phyloP scores from a whole-genome alignment of 2,113 vertebrate species.

The Todiramphus chloris region DNA sequence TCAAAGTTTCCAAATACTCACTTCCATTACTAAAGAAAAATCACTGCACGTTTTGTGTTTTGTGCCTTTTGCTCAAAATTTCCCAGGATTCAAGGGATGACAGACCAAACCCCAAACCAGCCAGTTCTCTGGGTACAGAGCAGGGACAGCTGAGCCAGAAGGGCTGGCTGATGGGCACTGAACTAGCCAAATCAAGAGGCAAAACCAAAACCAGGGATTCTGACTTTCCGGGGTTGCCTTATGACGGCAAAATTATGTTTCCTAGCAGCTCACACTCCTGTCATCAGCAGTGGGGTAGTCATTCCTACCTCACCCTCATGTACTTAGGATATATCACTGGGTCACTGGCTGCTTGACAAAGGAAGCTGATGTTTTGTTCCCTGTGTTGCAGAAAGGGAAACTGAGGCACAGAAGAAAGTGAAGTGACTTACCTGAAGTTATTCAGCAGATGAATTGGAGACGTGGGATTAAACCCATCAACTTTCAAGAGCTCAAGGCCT shows the following conservation, averaged over 20 bases:
- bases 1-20: slow-evolving; percentile 15
- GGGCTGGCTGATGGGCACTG: not conserved
- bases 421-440: not conserved
- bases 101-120: not conserved
- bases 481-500: not conserved
- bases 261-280: not conserved
- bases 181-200: not conserved
- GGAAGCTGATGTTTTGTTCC: not conserved
- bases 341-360: not conserved
- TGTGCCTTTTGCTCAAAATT: not conserved
- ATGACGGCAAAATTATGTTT: not conserved
- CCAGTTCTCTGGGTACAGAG: not conserved
- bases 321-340: not conserved
- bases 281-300: not conserved
- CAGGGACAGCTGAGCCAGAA: not conserved
- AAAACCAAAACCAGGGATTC: not conserved
- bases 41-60: not conserved
- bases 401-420: not conserved
- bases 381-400: not conserved
- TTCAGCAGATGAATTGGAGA: not conserved
- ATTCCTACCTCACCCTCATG: not conserved
- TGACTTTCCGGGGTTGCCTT: not conserved
- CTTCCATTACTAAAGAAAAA: slow-evolving; percentile 6
- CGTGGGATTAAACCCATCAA: not conserved
- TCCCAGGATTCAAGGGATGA: not conserved